Evolutionary conservation across 2,888 invertebrate genomes (phyloP).

Genomic region (Hydroisotoma schaefferi): DNA sequence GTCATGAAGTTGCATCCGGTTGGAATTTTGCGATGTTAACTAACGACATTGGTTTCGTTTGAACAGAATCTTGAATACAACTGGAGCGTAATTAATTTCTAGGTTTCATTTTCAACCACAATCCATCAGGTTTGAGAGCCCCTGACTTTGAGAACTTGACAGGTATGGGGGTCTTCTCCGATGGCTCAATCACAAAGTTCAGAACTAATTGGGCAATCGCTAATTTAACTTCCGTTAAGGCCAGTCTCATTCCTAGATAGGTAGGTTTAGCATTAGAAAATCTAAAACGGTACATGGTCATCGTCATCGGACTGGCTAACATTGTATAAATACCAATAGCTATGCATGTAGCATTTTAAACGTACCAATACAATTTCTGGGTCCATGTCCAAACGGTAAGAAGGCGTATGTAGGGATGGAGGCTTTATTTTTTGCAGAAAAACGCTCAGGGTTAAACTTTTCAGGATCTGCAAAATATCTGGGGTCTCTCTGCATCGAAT

Average conservation of each 20-base stretch:
- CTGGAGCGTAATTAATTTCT: too few relatives aligned
- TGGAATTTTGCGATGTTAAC: too few relatives aligned
- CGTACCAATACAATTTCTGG: conserved; percentile 30
- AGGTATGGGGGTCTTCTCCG: conserved; percentile 55
- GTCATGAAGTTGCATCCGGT: too few relatives aligned
- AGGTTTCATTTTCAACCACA: conserved; percentile 6
- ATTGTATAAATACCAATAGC: too few relatives aligned
- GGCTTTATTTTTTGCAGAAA: conserved; percentile 35
- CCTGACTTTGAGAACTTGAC: conserved; percentile 50
- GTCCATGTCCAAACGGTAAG: conserved; percentile 36
- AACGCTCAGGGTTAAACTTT: conserved; percentile 39
- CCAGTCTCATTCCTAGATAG: conserved; percentile 55
- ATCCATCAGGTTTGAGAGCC: not conserved
- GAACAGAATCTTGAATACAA: too few relatives aligned
- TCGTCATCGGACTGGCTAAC: too few relatives aligned
- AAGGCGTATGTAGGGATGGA: conserved; percentile 31
- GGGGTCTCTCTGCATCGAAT: conserved; percentile 27
- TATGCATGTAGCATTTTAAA: not conserved
- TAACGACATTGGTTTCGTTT: too few relatives aligned
- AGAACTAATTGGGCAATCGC: conserved; percentile 56
- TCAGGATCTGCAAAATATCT: conserved; percentile 29
- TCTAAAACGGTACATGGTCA: too few relatives aligned
- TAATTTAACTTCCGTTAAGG: conserved; percentile 56
- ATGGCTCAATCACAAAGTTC: conserved; percentile 54
- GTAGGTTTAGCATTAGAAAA: too few relatives aligned